Evolutionary conservation across 2,888 invertebrate genomes (phyloP), one percentile per base, ranked within the genome.

Genomic region (Salpingus planirostris): DNA sequence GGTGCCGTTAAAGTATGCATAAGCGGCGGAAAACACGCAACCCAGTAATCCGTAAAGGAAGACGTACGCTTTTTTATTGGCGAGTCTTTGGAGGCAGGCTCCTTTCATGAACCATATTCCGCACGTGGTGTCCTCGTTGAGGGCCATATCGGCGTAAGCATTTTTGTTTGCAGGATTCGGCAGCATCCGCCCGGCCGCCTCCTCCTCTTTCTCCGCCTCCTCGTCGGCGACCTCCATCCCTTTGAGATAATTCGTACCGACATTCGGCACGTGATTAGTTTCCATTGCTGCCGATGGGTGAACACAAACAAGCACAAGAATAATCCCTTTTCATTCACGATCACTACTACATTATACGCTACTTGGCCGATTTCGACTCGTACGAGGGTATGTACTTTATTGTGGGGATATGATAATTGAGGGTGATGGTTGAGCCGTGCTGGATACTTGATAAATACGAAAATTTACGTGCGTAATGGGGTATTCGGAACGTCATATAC

Each of bases 1-100:
- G 14, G 78, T 80, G n/a, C 80, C 80, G 50, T 77, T 78, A 48
- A 79, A 80, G 53, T 81, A 81, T 2, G 80, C 74, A 49, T 74
- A 80, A 36, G 76, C 75, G 49, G 80, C 80, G 11, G 76, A 74
- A 52, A 77, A 78, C 33, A 79, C 69, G 49, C 78, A 78, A 2
- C 80, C 80, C 3, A 80, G 68, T 21, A 80, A 60, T 18, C 80
- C 79, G 44, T 80, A 80, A 1, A 80, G 64, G 40, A 76, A 62
- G 2, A 80, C 70, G 49, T 73, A 74, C 7, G 66, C 69, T 47
- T 71, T 72, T 47, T 71, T 73, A 44, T 73, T 70, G 11, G 74
- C 77, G 48, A 70, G 73, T 60, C 65, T 69, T 55, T 78, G 78
- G 28, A 78, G 62, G 42, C 67, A 70, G 1, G 60, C 52, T 4